Conservation (phyloP, 2,888 invertebrate genomes). For the Tachina grossa region DNA sequence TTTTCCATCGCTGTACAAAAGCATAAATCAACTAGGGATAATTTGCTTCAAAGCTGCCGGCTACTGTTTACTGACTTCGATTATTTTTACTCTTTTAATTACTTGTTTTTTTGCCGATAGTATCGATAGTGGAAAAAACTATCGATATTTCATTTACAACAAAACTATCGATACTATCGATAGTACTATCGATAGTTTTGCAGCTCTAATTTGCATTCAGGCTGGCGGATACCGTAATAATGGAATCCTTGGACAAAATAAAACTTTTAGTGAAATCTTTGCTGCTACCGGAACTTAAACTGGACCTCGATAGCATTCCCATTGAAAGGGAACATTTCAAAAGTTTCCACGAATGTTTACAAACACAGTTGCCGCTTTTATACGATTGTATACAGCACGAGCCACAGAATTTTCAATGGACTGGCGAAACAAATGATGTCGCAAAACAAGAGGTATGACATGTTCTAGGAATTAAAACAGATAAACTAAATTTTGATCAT, state of each 20-base stretch:
- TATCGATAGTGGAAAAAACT: too few relatives aligned
- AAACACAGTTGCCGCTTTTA: slow-evolving; percentile 76
- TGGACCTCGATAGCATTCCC: slow-evolving; percentile 77
- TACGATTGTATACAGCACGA: slow-evolving; percentile 77
- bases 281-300: slow-evolving; percentile 76
- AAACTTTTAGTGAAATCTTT: slow-evolving; percentile 74
- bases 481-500: not conserved
- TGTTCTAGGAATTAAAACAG: not conserved
- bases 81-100: too few relatives aligned
- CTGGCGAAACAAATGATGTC: slow-evolving; percentile 17
- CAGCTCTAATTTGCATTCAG: not conserved
- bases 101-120: too few relatives aligned
- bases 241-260: slow-evolving; percentile 63
- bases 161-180: too few relatives aligned
- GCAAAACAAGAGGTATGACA: slow-evolving; percentile 58
- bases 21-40: too few relatives aligned
- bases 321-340: slow-evolving; percentile 76
- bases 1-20: too few relatives aligned
- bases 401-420: slow-evolving; percentile 12
- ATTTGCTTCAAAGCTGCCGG: too few relatives aligned
- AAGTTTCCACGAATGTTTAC: slow-evolving; percentile 74
- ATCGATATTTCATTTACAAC: too few relatives aligned
- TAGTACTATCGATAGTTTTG: too few relatives aligned
- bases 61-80: too few relatives aligned
- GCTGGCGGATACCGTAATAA: not conserved